Conservation (phyloP, 2,888 invertebrate species). For the Anaspis maculata region DNA sequence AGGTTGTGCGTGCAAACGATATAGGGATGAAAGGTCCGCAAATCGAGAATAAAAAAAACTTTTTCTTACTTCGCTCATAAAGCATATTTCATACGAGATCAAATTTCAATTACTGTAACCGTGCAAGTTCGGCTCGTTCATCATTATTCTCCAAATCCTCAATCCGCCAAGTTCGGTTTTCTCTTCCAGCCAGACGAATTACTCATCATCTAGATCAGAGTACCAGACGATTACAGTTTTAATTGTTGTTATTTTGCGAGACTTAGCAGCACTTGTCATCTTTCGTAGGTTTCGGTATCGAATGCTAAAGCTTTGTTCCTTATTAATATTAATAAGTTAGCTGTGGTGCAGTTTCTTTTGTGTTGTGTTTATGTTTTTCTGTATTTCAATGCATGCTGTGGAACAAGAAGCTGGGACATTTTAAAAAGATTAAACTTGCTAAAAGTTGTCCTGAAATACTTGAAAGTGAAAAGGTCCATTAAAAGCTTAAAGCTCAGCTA, state of each 20-base stretch:
- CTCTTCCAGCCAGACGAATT: too few relatives aligned
- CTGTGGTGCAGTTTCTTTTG: too few relatives aligned
- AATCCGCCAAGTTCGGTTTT: slow-evolving; percentile 1
- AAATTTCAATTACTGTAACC: slow-evolving; percentile 18
- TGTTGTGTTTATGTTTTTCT: too few relatives aligned
- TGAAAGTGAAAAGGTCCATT: slow-evolving; percentile 17
- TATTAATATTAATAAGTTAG: too few relatives aligned
- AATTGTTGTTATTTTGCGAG: too few relatives aligned
- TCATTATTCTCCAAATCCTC: slow-evolving; percentile 3
- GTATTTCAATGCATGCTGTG: slow-evolving; percentile 5
- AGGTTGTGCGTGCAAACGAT: slow-evolving; percentile 27
- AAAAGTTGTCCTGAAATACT: slow-evolving; percentile 15
- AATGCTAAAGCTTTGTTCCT: too few relatives aligned
- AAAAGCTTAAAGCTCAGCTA: slow-evolving; percentile 15
- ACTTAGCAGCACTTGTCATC: too few relatives aligned
- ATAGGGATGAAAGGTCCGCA: too few relatives aligned
- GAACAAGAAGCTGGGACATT: slow-evolving; percentile 10
- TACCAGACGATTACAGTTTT: too few relatives aligned
- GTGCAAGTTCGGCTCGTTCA: slow-evolving; percentile 6
- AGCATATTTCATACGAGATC: slow-evolving; percentile 17
- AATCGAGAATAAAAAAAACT: slow-evolving; percentile 17
- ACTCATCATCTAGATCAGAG: too few relatives aligned
- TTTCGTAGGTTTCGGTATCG: too few relatives aligned
- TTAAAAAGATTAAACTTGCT: slow-evolving; percentile 14
- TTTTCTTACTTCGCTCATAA: too few relatives aligned